Evolutionary conservation across 2,888 invertebrate genomes (phyloP), one percentile per base, ranked within the genome.

Genomic region (Kuschelorhynchus macadamiae): DNA sequence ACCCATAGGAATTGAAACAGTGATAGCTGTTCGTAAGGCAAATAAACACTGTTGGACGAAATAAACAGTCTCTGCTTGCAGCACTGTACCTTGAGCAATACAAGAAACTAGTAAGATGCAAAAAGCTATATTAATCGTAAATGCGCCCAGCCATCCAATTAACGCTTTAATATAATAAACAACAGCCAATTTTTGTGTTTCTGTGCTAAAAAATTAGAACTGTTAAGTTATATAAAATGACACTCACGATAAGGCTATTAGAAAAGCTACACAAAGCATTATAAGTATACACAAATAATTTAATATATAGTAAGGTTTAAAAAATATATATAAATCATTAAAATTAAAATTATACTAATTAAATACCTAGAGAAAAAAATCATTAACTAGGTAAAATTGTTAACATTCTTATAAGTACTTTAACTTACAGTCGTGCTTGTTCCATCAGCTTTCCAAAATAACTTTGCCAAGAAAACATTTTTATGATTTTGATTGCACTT

Each of bases 151-250:
- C 1, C 77, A 72, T 5, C 80, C 69, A 41, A 79, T 77, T 0
- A 79, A 47, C 1, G 77, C 72, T 75, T 81, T 83, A 16, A 82
- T 52, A 59, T 80, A 81, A 70, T 78, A 82, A 9, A 83, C 77
- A 7, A 75, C 71, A 57, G 77, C 73, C n/a, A 83, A 71, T 61
- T 90, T 88, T 67, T 88, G 88, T 66, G 91, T 88, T 85, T 92
- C 92, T 71, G 87, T 87, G 71, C 91, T 91, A 50, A 59, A 74
- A 74, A 33, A 50, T n/a, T n/a, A n/a, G n/a, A n/a, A n/a, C n/a
- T n/a, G n/a, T n/a, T n/a, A n/a, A n/a, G n/a, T n/a, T n/a, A n/a
- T n/a, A n/a, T n/a, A n/a, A n/a, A n/a, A n/a, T n/a, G n/a, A n/a
- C n/a, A n/a, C n/a, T n/a, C n/a, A n/a, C n/a, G n/a, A n/a, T n/a